A percentile compares a stretch with the other conserved stretches of the same genome.
phyloP scores from a whole-genome alignment of 2,113 vertebrate genomes.

The Amblyornis subalaris region DNA sequence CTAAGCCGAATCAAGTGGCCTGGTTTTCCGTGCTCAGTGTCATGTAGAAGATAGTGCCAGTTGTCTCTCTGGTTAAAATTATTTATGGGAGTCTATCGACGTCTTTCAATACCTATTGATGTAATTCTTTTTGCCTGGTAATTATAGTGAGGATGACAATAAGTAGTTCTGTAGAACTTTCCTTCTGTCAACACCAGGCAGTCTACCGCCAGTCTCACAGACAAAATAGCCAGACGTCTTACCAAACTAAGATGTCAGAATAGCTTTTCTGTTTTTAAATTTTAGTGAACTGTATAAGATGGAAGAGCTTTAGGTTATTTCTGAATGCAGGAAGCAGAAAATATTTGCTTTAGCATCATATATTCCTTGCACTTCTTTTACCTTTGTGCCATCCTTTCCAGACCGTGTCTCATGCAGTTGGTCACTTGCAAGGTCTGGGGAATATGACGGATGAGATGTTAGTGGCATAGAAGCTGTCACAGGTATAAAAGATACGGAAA shows the following conservation, averaged over 20 bases:
- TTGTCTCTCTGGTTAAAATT: not conserved
- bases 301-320: not conserved
- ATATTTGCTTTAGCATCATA: not conserved
- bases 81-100: not conserved
- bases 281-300: not conserved
- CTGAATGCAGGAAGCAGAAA: not conserved
- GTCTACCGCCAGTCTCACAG: not conserved
- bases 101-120: not conserved
- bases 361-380: not conserved
- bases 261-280: not conserved
- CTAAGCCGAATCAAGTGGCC: not conserved
- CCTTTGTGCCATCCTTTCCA: not conserved
- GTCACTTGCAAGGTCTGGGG: not conserved
- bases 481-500: not conserved
- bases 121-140: not conserved
- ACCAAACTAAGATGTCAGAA: not conserved
- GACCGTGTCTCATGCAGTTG: not conserved
- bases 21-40: not conserved
- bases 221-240: not conserved
- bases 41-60: accelerated
- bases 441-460: not conserved
- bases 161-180: not conserved
- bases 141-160: not conserved
- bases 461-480: not conserved
- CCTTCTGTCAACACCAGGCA: not conserved